These are phyloP conservation scores for Sebastes paucispinis DNA, from an alignment of 2,797 vertebrate species.

Conservation along the genomic window DNA sequence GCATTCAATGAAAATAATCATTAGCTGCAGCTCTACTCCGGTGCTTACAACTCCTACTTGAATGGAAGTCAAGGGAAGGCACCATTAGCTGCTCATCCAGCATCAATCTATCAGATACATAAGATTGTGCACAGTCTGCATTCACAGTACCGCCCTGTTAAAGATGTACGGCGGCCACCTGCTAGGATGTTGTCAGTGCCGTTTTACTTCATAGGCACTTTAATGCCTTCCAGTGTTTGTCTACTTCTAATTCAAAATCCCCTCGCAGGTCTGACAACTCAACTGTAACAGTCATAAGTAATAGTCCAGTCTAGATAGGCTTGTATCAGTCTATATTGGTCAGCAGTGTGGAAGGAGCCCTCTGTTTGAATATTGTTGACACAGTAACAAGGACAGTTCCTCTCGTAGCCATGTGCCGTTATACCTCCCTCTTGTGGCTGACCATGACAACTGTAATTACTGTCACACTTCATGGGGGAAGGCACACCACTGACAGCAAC, in stretches of 20 bases:
- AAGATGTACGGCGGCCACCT: background rate
- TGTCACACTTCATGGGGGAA: slow-evolving; percentile 2
- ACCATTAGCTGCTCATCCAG: background rate
- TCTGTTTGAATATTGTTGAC: slow-evolving; percentile 16
- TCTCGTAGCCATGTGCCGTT: slow-evolving; percentile 15
- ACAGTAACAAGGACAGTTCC: slow-evolving; percentile 13
- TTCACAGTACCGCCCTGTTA: background rate
- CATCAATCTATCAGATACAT: background rate
- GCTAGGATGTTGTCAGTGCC: background rate
- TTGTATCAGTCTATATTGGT: background rate
- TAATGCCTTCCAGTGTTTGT: background rate
- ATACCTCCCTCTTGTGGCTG: slow-evolving; percentile 72
- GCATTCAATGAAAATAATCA: background rate
- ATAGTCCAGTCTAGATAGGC: background rate
- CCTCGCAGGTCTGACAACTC: background rate
- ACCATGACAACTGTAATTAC: slow-evolving; percentile 36
- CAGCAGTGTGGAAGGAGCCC: slow-evolving; percentile 5
- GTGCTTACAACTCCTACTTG: background rate
- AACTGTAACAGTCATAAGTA: background rate
- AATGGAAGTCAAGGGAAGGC: background rate
- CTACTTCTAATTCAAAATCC: slow-evolving; percentile 10
- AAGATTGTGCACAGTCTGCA: background rate
- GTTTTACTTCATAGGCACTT: background rate
- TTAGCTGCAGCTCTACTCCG: background rate
- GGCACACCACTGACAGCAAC: background rate